Base-by-base conservation (phyloP, 1,140 invertebrate species). In the Zophobas morio region DNA sequence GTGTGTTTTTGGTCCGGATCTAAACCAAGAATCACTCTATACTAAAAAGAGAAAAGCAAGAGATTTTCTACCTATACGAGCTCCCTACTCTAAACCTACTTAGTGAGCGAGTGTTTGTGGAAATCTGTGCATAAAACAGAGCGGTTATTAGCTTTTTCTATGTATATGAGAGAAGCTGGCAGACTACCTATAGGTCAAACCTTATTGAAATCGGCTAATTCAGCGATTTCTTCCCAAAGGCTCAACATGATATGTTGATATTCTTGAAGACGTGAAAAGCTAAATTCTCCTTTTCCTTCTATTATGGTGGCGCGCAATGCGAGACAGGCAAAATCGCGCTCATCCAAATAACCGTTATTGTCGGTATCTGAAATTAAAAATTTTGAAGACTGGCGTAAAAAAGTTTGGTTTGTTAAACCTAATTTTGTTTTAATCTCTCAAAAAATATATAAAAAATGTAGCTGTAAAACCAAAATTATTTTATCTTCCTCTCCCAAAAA, bases 201-300 rank as follows among this genome's bases (percentile, higher is more conserved):
- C 91, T 95, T 95, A 85, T 96, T 94, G 85, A 95, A 95, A 88
- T 96, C 94, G 8, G 94, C 94, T 76, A 96, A 87, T 79, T 94
- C 92, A 0, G 94, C 90, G 77, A 96, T 94, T 88, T 96, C 94
- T 79, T 94, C 93, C 94, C 94, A 96, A 2, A 96, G 87, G 78
- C 93, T 94, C 5, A 91, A 85, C 94, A 95, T 95, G 46, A 95
- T 89, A 83, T 95, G 93, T 82, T 94, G 90, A 86, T 95, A 94
- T 83, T 94, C 93, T 82, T 92, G 92, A 74, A 94, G 89, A 6
- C 91, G 88, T 5, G 87, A 88, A 40, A 89, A 85, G 83, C 90
- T 93, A 84, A 93, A 95, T 76, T 94, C 93, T 37, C 94, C 94
- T 80, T 94, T 94, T 70, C 94, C 93, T 83, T 95, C 94, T 51